Evolutionary conservation across 1,140 invertebrate genomes (phyloP), one percentile per base, ranked within the genome.

Genomic region (Portunus trituberculatus): DNA sequence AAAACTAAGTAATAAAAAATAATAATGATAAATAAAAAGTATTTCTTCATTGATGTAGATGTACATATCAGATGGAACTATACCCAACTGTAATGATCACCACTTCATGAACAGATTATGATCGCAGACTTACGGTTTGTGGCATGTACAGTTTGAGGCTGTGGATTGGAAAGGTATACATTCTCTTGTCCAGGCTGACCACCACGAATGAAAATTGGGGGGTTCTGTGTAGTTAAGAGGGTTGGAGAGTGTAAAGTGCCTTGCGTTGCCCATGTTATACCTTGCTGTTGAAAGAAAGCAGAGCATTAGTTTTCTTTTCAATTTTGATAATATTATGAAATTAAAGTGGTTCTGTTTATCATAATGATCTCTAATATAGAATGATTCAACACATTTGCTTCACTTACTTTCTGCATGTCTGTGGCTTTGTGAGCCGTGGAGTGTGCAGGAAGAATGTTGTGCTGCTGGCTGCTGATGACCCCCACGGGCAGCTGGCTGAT

Each of bases 161-260:
- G 98, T 16, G 98, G 98, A 96, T 98, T 98, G 96, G 98, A 98
- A 96, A 99, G 98, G 96, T 98, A 98, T 98, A 99, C 99, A 25
- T 98, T 98, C 96, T 99, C 98, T 16, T 98, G 95, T 4, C 95
- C 95, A 29, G 91, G 98, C 96, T 98, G 98, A n/a, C 96, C 76
- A 31, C 96, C 84, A 93, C 98, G 97, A 96, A 99, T 98, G 96
- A 99, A 98, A 96, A 99, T 99, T 39, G 98, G 98, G 97, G 98
- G 99, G 6, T 98, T 98, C 0, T 98, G 97, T 4, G 97, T 97
- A 4, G 97, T 97, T 4, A 98, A 97, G 0, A 98, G 96, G 4
- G 98, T 97, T 59, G 97, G 98, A 12, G 98, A 98, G 96, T 98
- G 98, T 29, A 97, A 92, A 14, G 96, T 96, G n/a, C 96, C 96